Conservation (phyloP, 2,113 vertebrate species). For the Misgurnus anguillicaudatus region DNA sequence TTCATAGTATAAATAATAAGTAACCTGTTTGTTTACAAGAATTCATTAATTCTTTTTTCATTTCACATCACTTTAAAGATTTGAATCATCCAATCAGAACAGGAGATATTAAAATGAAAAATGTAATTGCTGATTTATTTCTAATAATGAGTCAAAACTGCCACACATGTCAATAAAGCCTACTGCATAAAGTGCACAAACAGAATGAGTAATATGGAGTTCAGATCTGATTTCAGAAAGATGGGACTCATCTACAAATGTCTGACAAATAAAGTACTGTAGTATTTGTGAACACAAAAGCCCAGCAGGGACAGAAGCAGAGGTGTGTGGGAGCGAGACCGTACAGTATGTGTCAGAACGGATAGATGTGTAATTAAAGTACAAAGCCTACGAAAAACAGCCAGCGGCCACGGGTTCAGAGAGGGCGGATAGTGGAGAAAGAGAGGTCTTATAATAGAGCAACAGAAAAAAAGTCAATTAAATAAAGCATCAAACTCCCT, state of each 20-base stretch:
- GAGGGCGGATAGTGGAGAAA: constrained; percentile 2
- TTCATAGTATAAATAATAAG: too few species aligned
- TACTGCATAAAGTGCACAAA: background rate
- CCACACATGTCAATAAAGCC: too few species aligned
- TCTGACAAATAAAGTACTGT: background rate
- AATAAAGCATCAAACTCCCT: constrained; percentile 1
- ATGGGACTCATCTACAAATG: background rate
- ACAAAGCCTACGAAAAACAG: constrained; percentile 10
- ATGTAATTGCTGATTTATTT: too few species aligned
- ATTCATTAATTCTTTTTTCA: too few species aligned
- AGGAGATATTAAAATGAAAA: too few species aligned
- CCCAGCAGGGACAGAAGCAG: constrained; percentile 26
- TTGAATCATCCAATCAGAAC: too few species aligned
- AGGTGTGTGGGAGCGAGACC: constrained; percentile 16
- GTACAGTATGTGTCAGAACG: constrained; percentile 30
- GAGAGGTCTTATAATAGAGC: background rate
- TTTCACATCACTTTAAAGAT: too few species aligned
- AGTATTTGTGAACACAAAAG: constrained; percentile 18
- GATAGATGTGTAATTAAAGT: constrained; percentile 56
- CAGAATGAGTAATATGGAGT: background rate
- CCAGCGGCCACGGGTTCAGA: background rate
- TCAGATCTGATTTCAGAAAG: background rate
- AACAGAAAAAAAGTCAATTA: background rate
- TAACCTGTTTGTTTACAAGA: too few species aligned
- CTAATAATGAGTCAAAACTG: too few species aligned